Base-by-base conservation (phyloP, 1,140 invertebrate genomes). In the Drosophila parabipectinata region DNA sequence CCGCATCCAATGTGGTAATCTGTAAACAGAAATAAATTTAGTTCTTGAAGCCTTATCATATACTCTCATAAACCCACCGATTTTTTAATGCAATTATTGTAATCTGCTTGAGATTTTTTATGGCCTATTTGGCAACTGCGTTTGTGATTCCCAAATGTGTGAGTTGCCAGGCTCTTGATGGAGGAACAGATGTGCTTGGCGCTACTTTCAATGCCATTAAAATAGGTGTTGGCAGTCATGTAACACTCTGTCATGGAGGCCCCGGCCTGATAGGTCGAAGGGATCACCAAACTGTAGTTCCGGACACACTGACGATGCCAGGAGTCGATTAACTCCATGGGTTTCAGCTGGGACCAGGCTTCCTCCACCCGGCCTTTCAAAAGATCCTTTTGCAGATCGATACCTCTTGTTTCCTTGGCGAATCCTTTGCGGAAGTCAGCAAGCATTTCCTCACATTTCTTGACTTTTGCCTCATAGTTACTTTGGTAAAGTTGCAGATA, bases 291-390 rank as follows among this genome's bases (percentile, higher is more conserved):
- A 58, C 56, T 58, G 12, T 58, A 58, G 4, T 58, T 58, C 15
- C 26, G 4, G 14, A 58, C 56, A 5, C 56, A 58, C 15, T 58
- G 56, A 2, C 56, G 26, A 1, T 58, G 56, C 56, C 56, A 58
- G 26, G 56, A 58, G 18, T 58, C 56, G 6, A 58, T 58, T 10
- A 50, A 28, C 56, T 58, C 56, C 15, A 50, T 50, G 12, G 56
- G 56, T 1, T 45, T 30, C 18, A 58, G 18, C 44, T 44, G 48
- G 21, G 56, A 44, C 56, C 56, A 58, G 5, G 56, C 10, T 5
- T 58, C 56, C 56, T 58, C 44, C 26, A 58, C 15, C 12, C 28
- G 48, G 44, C 26, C 15, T 26, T 32, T 15, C 28, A 58, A 7
- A 0, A 58, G 37, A 2, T 58, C 56, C 10, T 4, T 58, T 5